Evolutionary conservation across 2,797 vertebrate genomes (phyloP).

Genomic region (Megalops cyprinoides): DNA sequence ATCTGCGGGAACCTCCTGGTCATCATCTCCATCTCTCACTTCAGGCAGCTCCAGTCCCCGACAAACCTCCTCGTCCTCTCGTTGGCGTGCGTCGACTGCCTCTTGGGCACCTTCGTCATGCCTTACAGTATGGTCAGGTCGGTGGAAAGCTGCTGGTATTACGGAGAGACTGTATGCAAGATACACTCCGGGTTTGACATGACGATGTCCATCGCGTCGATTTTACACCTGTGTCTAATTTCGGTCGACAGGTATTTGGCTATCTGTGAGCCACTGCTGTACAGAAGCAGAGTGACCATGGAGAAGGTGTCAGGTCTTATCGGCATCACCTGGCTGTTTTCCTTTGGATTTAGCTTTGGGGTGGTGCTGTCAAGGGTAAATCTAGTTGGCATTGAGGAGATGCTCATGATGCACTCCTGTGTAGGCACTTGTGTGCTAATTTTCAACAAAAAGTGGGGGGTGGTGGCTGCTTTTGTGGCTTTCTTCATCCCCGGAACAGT

Average conservation of each 20-base stretch:
- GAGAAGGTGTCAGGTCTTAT: conserved; percentile 29
- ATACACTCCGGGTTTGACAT: conserved; percentile 53
- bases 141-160: conserved; percentile 55
- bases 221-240: conserved; percentile 53
- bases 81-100: conserved; percentile 45
- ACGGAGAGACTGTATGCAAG: conserved; percentile 51
- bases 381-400: conserved; percentile 41
- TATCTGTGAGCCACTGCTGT: conserved; percentile 51
- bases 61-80: conserved; percentile 57
- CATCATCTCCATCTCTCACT: conserved; percentile 53
- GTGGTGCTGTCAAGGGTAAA: conserved; percentile 51
- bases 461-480: conserved; percentile 26
- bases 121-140: conserved; percentile 50
- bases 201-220: conserved; percentile 45
- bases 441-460: conserved; percentile 30
- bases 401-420: conserved; percentile 30
- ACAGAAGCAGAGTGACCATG: conserved; percentile 44
- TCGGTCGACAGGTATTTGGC: conserved; percentile 52
- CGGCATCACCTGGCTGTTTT: conserved; percentile 40
- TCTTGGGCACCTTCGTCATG: conserved; percentile 51
- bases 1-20: conserved; percentile 67
- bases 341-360: too few relatives aligned
- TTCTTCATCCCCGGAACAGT: conserved; percentile 46
- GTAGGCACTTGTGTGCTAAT: conserved; percentile 43
- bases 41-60: conserved; percentile 58